Evolutionary conservation across 2,113 vertebrate species (phyloP).

Genomic region (Alligator sinensis): DNA sequence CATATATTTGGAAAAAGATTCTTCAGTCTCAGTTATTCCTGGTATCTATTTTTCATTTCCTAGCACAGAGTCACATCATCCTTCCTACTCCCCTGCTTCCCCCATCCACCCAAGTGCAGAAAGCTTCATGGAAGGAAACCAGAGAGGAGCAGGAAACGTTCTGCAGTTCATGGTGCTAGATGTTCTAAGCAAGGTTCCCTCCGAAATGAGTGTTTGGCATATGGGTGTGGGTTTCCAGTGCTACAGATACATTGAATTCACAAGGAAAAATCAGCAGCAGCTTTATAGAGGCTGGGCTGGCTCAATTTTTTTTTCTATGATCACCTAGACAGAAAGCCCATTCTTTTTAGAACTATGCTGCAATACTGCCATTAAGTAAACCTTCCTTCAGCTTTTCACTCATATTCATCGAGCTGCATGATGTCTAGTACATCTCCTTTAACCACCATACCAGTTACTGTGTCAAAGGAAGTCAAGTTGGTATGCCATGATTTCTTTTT

Average conservation of each 20-base stretch:
- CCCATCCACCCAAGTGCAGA: not conserved
- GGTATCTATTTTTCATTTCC: constrained; percentile 50
- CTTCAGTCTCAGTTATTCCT: constrained; percentile 52
- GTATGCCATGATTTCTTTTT: too few relatives aligned
- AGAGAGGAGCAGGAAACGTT: constrained; percentile 22
- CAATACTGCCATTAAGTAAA: not conserved
- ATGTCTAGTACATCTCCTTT: not conserved
- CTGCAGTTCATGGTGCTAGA: not conserved
- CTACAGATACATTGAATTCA: not conserved
- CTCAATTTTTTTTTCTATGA: not conserved
- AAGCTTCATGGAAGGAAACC: constrained; percentile 43
- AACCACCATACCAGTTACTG: not conserved
- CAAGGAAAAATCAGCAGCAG: not conserved
- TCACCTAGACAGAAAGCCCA: not conserved
- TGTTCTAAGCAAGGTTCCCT: not conserved
- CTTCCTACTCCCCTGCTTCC: not conserved
- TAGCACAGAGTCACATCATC: constrained; percentile 42
- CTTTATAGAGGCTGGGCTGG: not conserved
- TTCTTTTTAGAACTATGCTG: not conserved
- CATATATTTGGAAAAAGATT: constrained; percentile 56
- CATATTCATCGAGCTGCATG: not conserved
- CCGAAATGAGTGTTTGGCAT: not conserved
- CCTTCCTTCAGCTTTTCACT: fast-evolving
- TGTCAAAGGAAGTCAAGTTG: too few relatives aligned
- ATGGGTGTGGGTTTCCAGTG: not conserved